Evolutionary conservation across 2,888 invertebrate genomes (phyloP).

Genomic region (Nebria brevicollis): DNA sequence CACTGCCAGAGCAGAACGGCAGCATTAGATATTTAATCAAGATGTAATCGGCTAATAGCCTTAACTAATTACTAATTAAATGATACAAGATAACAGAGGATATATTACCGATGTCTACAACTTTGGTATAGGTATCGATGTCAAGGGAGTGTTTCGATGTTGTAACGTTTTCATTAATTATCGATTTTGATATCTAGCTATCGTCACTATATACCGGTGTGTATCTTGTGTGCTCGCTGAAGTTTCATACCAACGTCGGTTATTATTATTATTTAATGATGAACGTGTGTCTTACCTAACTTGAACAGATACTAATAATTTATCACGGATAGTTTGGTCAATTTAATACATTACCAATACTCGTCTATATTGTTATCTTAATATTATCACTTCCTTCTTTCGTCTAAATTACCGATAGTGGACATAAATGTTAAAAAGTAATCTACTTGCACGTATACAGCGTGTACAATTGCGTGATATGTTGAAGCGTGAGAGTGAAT

Average conservation of each 20-base stretch:
- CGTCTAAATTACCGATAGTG: no score
- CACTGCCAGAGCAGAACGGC: not conserved
- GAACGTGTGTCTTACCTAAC: not conserved
- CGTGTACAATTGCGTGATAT: no score
- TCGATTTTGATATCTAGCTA: slow-evolving; percentile 6
- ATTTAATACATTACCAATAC: not conserved
- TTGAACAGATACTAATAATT: not conserved
- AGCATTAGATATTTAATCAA: slow-evolving; percentile 43
- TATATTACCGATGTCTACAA: slow-evolving; percentile 31
- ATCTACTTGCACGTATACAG: no score
- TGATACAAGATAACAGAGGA: slow-evolving; percentile 43
- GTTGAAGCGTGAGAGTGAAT: no score
- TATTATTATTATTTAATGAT: not conserved
- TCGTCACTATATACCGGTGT: not conserved
- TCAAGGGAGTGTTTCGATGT: slow-evolving; percentile 16
- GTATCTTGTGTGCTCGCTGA: not conserved
- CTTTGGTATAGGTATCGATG: slow-evolving; percentile 13
- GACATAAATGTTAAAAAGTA: no score
- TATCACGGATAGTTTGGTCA: not conserved
- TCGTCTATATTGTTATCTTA: no score
- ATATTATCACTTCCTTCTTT: no score
- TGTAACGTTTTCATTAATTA: slow-evolving; percentile 15
- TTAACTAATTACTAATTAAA: slow-evolving; percentile 46
- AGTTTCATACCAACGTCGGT: not conserved
- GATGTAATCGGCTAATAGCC: slow-evolving; percentile 47